Base-by-base conservation (phyloP, 2,888 invertebrate genomes). In the Metallyticus violacea region DNA sequence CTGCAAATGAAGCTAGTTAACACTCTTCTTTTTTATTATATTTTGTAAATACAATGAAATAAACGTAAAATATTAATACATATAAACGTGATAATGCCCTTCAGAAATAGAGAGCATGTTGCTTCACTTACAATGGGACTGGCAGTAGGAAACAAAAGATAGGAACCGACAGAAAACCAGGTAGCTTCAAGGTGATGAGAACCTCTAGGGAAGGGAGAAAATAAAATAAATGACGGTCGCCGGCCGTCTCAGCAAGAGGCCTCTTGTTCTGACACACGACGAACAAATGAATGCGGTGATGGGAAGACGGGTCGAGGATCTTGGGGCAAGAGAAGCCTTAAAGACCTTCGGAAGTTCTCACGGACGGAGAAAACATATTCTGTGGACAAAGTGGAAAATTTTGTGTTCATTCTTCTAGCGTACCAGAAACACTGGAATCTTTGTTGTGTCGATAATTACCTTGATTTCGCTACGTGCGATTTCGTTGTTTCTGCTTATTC, bases 281-380 rank as follows among this genome's bases (percentile, higher is more conserved):
- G 30, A 83, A 83, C 83, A 83, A 83, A 83, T 83, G 83, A 62
- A 77, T 83, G 28, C 29, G 76, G 28, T 83, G 83, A 83, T 76
- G 83, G 40, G 77, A 83, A 29, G 40, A 77, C 2, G 77, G 82
- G 82, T 83, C 27, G 25, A 6, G 15, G 9, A 9, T 25, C 9
- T 77, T 22, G 27, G 77, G 29, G 27, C 25, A 83, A 77, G 6
- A 83, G 77, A 62, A 62, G 40, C 40, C 40, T 62, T 62, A 62
- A 62, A 62, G 40, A 62, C 40, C 15, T 62, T 62, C 40, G 22
- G 4, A 62, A 62, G 40, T 62, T 62, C 40, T 62, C 40, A 62
- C 40, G 40, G 40, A 22, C 15, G 9, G 15, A 15, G 40, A 62
- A 62, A 40, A 40, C 40, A n/a, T n/a, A n/a, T n/a, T n/a, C n/a